phyloP scores from a whole-genome alignment of 2,113 vertebrate genomes.

The Diadophis punctatus region DNA sequence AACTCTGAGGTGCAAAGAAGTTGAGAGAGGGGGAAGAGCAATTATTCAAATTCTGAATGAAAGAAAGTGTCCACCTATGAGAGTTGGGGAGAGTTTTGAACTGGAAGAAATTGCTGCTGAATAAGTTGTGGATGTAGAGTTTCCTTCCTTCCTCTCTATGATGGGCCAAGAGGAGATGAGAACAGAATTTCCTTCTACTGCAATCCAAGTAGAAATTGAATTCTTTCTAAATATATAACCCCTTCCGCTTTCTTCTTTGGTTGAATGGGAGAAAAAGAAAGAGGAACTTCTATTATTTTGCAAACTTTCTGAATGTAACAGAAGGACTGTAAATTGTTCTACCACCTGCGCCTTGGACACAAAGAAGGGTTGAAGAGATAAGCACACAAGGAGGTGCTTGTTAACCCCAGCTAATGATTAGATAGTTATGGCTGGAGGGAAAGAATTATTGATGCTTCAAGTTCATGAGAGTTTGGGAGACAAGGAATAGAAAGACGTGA shows the following conservation, averaged over 20 bases:
- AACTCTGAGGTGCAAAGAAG: neutral
- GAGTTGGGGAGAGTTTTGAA: neutral
- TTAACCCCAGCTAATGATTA: neutral
- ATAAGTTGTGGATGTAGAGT: neutral
- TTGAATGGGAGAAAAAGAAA: neutral
- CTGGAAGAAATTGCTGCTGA: neutral
- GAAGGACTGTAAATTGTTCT: neutral
- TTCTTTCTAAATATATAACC: neutral
- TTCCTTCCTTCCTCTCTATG: neutral
- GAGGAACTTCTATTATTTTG: neutral
- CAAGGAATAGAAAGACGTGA: neutral
- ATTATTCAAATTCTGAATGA: neutral
- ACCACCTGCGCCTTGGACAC: neutral
- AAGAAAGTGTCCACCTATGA: neutral
- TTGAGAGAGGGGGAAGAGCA: neutral
- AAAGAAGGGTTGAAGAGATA: neutral
- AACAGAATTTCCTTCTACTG: neutral
- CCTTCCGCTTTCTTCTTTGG: neutral
- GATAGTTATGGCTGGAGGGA: neutral
- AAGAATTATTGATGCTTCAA: neutral
- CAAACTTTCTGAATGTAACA: neutral
- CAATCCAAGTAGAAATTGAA: neutral
- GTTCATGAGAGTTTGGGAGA: neutral
- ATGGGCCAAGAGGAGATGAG: neutral
- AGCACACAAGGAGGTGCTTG: neutral